A percentile compares a stretch with the other conserved stretches of the same genome.
These are phyloP conservation scores for Boulengeromyrus knoepffleri DNA, from an alignment of 2,113 vertebrate genomes.

Conservation along the genomic window DNA sequence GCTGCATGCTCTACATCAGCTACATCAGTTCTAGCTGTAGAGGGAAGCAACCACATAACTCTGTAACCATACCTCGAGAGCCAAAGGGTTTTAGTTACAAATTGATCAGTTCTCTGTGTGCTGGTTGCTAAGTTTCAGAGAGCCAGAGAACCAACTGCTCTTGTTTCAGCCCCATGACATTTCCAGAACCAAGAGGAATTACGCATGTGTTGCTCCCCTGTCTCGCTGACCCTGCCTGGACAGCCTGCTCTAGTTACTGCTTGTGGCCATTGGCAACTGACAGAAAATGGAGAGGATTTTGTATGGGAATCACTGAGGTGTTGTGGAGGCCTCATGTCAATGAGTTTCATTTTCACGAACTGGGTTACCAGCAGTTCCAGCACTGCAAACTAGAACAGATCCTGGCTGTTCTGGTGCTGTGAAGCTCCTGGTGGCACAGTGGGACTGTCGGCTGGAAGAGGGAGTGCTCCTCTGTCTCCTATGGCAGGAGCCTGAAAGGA, in stretches of 20 bases:
- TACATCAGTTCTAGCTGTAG: background rate
- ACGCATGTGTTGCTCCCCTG: background rate
- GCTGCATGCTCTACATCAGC: background rate
- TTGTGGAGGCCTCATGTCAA: background rate
- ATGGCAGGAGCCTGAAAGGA: background rate
- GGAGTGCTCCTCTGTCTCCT: background rate
- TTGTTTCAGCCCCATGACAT: background rate
- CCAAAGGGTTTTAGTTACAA: background rate
- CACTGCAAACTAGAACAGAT: background rate
- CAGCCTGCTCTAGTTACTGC: background rate
- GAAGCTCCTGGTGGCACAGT: background rate
- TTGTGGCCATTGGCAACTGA: background rate
- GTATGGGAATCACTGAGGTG: background rate
- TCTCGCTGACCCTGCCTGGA: background rate
- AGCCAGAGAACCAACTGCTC: background rate
- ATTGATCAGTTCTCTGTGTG: background rate
- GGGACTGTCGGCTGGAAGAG: background rate
- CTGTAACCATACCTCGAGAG: background rate
- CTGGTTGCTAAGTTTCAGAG: background rate
- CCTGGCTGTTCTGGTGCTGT: background rate
- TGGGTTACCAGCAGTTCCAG: background rate
- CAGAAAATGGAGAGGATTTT: background rate
- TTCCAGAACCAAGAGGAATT: background rate
- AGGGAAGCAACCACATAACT: background rate
- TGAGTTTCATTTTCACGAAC: background rate